Base-by-base conservation (phyloP, 2,113 vertebrate genomes). In the Sisor rabdophorus region DNA sequence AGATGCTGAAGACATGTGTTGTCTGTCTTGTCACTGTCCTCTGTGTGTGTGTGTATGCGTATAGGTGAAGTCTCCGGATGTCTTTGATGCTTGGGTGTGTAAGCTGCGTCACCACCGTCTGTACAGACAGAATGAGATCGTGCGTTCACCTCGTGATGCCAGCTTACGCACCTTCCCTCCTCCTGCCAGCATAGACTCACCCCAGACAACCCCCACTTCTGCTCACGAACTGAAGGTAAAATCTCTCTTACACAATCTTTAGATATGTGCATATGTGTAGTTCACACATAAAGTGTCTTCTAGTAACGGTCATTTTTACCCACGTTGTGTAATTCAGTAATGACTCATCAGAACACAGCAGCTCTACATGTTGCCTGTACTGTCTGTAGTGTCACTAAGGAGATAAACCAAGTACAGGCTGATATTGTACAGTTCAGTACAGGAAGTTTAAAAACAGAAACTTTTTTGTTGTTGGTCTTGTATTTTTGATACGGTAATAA, bases 51-150 rank as follows among this genome's bases (percentile, higher is more conserved):
- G 48, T 58, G n/a, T 71, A 16, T 59, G 69, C 67, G 55, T 55
- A 17, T 58, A 99, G 97, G 95, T 99, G 78, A 99, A 99, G 89
- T 98, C 97, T 59, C 96, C 94, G 86, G 97, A 99, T 77, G 94
- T 95, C 47, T 99, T 99, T 86, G 97, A 99, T 64, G 92, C 93
- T 0, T 99, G 97, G 97, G 95, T 98, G 83, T 93, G 93, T 73
- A 99, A 95, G 88, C 69, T 99, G 71, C 95, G 97, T 26, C 93
- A 99, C 78, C 97, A 99, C 80, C 91, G 97, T 19, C 64, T 99
- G 64, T 99, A 98, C 88, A 92, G 97, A 50, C 97, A 99, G 90
- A 99, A 99, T 15, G 97, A 99, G 88, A 99, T 99, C 13, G 96
- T 98, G 79, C 91, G 97, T 15, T 99, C 97, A 8, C 97, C 97